Conservation (phyloP, 2,888 invertebrate species). For the Amphipoea oculea region DNA sequence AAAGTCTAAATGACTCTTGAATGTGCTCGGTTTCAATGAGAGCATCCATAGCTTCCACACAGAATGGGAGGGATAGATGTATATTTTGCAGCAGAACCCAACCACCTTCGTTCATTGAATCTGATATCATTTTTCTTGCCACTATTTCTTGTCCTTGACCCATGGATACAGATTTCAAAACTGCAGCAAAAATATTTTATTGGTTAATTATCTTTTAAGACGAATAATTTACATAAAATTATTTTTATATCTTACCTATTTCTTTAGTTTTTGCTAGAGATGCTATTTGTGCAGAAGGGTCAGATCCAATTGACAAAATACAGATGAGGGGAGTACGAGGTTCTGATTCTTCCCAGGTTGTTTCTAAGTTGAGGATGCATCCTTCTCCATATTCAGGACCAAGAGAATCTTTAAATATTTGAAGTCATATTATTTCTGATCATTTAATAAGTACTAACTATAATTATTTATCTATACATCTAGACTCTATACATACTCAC, state of each 20-base stretch:
- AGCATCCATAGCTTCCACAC: slow-evolving; percentile 97
- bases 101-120: slow-evolving; percentile 95
- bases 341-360: slow-evolving; percentile 97
- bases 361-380: slow-evolving; percentile 97
- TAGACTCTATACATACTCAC: too few species aligned
- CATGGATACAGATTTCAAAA: slow-evolving; percentile 97
- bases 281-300: slow-evolving; percentile 98
- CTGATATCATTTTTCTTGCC: slow-evolving; percentile 95
- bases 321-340: slow-evolving; percentile 97
- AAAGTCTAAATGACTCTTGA: slow-evolving; percentile 95
- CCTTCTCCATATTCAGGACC: slow-evolving; percentile 97
- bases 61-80: slow-evolving; percentile 98
- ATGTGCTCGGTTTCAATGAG: slow-evolving; percentile 96
- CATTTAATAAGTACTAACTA: background rate
- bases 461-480: too few species aligned
- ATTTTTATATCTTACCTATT: slow-evolving; percentile 91
- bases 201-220: background rate
- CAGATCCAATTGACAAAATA: slow-evolving; percentile 98
- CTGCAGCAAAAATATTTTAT: slow-evolving; percentile 82
- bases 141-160: slow-evolving; percentile 98
- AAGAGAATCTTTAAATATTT: slow-evolving; percentile 92
- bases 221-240: background rate
- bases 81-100: slow-evolving; percentile 99
- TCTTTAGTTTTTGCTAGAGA: slow-evolving; percentile 96
- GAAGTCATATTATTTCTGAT: background rate